A percentile compares a stretch with the other conserved stretches of the same genome.
phyloP scores from a whole-genome alignment of 2,113 vertebrate species.

The Ptyas mucosa region DNA sequence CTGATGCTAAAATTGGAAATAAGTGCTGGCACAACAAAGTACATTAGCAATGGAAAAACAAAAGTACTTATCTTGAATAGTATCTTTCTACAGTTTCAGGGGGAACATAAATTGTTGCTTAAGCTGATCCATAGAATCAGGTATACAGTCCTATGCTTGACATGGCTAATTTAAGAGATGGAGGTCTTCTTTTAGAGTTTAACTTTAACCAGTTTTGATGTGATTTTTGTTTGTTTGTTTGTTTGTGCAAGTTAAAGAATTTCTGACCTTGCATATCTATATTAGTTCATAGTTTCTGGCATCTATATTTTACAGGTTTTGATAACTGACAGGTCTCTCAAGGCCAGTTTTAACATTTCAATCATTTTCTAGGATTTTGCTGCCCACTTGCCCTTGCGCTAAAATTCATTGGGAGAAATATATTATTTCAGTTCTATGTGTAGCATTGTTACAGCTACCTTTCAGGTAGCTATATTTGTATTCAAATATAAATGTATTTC shows the following conservation, averaged over 20 bases:
- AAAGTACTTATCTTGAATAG: background rate
- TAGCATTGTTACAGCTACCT: background rate
- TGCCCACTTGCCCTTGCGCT: background rate
- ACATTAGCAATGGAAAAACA: background rate
- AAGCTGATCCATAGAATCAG: background rate
- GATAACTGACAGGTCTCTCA: background rate
- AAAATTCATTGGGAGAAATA: background rate
- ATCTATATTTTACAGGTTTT: background rate
- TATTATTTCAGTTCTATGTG: background rate
- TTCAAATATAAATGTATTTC: background rate
- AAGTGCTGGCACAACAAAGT: background rate
- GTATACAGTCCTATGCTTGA: background rate
- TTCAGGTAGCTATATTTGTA: background rate
- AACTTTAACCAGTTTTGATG: slow-evolving; percentile 4
- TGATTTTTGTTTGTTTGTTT: background rate
- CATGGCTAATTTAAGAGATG: background rate
- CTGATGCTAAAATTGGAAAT: background rate
- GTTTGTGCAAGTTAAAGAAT: background rate
- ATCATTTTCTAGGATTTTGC: background rate
- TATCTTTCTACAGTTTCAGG: background rate
- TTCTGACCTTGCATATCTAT: slow-evolving; percentile 1
- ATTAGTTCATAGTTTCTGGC: background rate
- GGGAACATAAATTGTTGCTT: background rate
- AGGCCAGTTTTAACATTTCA: background rate
- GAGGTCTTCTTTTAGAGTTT: background rate